Evolutionary conservation across 1,140 invertebrate species (phyloP).

Genomic region (Phocides pigmalion): DNA sequence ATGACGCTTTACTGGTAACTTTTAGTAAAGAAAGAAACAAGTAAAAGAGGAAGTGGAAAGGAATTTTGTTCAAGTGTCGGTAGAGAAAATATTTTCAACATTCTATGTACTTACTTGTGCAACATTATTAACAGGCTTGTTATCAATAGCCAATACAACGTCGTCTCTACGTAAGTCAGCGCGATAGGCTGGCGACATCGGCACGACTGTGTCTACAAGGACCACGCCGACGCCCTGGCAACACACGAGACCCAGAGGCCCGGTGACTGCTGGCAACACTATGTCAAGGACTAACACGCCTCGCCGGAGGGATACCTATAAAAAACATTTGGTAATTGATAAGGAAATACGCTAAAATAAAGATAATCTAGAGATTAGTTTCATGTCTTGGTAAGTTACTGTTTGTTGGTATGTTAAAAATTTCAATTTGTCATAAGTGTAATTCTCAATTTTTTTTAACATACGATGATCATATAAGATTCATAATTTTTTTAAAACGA

Average conservation of each 20-base stretch:
- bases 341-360: too few relatives aligned
- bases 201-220: slow-evolving; percentile 90
- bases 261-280: slow-evolving; percentile 66
- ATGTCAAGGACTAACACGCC: slow-evolving; percentile 70
- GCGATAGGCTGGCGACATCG: slow-evolving; percentile 89
- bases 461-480: too few relatives aligned
- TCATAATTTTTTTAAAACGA: too few relatives aligned
- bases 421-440: too few relatives aligned
- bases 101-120: slow-evolving; percentile 87
- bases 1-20: too few relatives aligned
- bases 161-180: slow-evolving; percentile 92
- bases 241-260: slow-evolving; percentile 70
- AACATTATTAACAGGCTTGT: slow-evolving; percentile 89
- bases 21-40: too few relatives aligned
- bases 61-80: too few relatives aligned
- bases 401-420: too few relatives aligned
- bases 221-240: slow-evolving; percentile 84
- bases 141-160: slow-evolving; percentile 91
- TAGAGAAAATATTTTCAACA: background rate
- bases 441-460: too few relatives aligned
- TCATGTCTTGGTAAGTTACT: too few relatives aligned
- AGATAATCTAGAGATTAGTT: too few relatives aligned
- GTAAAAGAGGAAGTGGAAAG: background rate
- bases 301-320: slow-evolving; percentile 68
- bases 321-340: background rate